Percentiles rank a stretch among this genome's conserved stretches.
Conservation (phyloP, 2,888 invertebrate species). For the Mesochorus sp. region DNA sequence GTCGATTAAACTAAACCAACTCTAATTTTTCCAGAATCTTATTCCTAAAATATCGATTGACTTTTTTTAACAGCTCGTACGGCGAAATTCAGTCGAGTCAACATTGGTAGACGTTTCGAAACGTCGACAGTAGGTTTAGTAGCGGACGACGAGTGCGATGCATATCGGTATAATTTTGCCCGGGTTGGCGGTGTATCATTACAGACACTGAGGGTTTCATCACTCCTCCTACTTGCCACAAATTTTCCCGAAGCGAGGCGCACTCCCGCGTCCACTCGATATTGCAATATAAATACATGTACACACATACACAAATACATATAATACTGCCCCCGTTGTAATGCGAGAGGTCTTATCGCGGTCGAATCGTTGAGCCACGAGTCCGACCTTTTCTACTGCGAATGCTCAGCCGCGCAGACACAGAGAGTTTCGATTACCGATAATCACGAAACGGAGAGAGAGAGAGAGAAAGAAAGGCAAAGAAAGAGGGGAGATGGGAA, state of each 20-base stretch:
- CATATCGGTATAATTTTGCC: conserved; percentile 30
- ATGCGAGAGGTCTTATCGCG: conserved; percentile 56
- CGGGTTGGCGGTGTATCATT: neutral
- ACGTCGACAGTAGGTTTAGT: too few species aligned
- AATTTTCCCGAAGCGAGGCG: conserved; percentile 37
- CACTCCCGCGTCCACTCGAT: conserved; percentile 45
- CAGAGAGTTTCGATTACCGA: conserved; percentile 63
- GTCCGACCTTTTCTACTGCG: conserved; percentile 43
- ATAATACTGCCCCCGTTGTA: conserved; percentile 20
- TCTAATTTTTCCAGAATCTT: too few species aligned
- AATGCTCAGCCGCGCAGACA: conserved; percentile 51
- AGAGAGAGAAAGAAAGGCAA: neutral
- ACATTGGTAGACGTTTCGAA: too few species aligned
- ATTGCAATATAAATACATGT: conserved; percentile 34
- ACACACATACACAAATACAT: neutral
- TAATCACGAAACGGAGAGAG: conserved; percentile 51
- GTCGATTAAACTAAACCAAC: too few species aligned
- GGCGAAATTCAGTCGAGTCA: too few species aligned
- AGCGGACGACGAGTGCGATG: neutral
- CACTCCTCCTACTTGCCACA: conserved; percentile 16
- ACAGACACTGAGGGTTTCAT: conserved; percentile 40
- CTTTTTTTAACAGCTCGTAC: too few species aligned
- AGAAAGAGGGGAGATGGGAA: neutral
- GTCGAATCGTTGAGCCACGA: conserved; percentile 56
- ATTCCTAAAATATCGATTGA: too few species aligned